A percentile compares a stretch with the other conserved stretches of the same genome.
Evolutionary conservation across 2,113 vertebrate species (phyloP).

Genomic region (Pongo pygmaeus): DNA sequence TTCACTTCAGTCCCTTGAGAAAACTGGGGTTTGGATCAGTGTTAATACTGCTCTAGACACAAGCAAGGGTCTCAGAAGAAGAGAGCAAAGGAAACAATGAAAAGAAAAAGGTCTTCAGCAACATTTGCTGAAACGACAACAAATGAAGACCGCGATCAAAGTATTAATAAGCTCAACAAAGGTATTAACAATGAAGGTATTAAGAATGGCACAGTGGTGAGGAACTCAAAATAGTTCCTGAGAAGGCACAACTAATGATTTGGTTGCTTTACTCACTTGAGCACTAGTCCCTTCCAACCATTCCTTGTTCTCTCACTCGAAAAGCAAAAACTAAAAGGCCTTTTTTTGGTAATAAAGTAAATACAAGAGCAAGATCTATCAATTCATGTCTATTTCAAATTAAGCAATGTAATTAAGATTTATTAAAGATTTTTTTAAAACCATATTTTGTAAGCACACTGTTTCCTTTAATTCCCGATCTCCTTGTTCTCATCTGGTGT

Average conservation of each 20-base stretch:
- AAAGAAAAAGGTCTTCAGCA: neutral
- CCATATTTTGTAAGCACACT: neutral
- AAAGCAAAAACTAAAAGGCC: neutral
- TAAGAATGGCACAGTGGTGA: neutral
- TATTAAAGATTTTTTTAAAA: constrained; percentile 2
- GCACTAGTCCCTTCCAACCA: neutral
- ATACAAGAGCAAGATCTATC: neutral
- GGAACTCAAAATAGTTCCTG: neutral
- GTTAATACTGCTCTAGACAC: neutral
- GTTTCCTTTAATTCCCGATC: neutral
- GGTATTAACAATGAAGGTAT: neutral
- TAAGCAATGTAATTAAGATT: constrained; percentile 17
- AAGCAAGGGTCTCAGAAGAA: neutral
- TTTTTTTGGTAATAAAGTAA: neutral
- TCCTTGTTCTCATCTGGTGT: neutral
- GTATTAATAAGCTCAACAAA: neutral
- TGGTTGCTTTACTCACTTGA: neutral
- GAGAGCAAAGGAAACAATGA: neutral
- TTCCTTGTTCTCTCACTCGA: neutral
- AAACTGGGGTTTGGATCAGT: neutral
- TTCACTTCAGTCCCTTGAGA: neutral
- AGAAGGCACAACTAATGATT: neutral
- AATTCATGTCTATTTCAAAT: constrained; percentile 35
- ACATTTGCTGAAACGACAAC: neutral
- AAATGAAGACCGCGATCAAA: neutral